Base-by-base conservation (phyloP, 2,797 vertebrate genomes). In the Emydoidea blandingii region DNA sequence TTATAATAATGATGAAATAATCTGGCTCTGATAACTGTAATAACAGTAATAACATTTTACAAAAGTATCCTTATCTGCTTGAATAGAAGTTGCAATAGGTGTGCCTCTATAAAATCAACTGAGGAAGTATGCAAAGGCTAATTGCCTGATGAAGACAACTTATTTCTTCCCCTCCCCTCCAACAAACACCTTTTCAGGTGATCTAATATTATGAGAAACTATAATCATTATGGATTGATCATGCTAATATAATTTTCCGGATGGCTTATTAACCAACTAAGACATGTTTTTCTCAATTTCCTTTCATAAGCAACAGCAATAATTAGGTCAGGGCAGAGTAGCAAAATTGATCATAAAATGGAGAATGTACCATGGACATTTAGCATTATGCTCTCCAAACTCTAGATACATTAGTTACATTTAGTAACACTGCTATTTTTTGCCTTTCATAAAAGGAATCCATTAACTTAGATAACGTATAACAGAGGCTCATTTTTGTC, bases 181-280 rank as follows among this genome's bases (percentile, higher is more conserved):
- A 3, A 90, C 91, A 96, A 97, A 76, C 81, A 96, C 91, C 92
- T 97, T 97, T 97, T 97, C 96, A 98, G 97, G 96, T 98, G 97
- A 98, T 97, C 94, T 95, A 97, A 96, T 93, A 97, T 97, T 93
- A 97, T 96, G 97, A 97, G 96, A 95, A 97, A 95, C 94, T 92
- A 97, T 98, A 96, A 97, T 96, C 97, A 97, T 98, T 97, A 98
- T 95, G 97, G 95, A 97, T 96, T 98, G 96, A 98, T 97, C 97
- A 95, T 31, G 54, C 90, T 98, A 98, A 98, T 98, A 97, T 96
- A 97, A 97, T 98, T 98, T 98, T 98, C 97, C 96, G 96, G 97
- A 97, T 98, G 97, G 97, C 96, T 98, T 98, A 98, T 97, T 98
- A 98, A 97, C 97, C 97, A 97, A 96, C 95, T 94, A 98, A 97